A percentile compares a stretch with the other conserved stretches of the same genome.
Conservation (phyloP, 2,888 invertebrate species). For the Pemphredon lugubris region DNA sequence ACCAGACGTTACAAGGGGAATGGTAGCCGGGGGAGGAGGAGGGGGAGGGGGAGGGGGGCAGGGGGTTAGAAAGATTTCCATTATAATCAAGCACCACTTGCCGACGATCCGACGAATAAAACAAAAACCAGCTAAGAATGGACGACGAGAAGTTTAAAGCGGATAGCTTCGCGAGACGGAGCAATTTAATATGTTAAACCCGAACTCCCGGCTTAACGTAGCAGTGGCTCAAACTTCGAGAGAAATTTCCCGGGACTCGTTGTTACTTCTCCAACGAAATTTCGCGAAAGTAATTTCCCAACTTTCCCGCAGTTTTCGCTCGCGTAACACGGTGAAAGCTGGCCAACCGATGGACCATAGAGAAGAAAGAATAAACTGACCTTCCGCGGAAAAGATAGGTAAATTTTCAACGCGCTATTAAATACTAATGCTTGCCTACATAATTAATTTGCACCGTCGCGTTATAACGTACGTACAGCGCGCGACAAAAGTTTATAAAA, state of each 20-base stretch:
- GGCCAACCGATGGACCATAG: no score
- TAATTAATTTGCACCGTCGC: conserved; percentile 6
- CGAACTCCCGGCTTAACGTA: background rate
- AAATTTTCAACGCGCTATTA: background rate
- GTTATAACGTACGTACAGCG: conserved; percentile 4
- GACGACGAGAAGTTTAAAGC: conserved; percentile 8
- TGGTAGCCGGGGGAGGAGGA: no score
- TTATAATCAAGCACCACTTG: background rate
- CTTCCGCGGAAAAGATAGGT: background rate
- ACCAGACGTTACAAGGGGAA: background rate
- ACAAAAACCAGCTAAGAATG: conserved; percentile 1
- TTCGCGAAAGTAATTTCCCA: no score
- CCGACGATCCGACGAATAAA: conserved; percentile 13
- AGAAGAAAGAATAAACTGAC: background rate
- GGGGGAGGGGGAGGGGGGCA: no score
- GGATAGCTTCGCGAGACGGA: conserved; percentile 3
- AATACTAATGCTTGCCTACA: background rate
- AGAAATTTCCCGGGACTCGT: no score
- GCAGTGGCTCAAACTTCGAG: no score
- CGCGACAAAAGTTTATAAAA: no score
- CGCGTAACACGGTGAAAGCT: no score
- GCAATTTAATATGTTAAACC: background rate
- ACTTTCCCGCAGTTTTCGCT: no score
- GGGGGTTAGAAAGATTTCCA: conserved; percentile 12
- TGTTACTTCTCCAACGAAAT: no score